Conservation (phyloP, 2,113 vertebrate species). For the Tringa solitaria region DNA sequence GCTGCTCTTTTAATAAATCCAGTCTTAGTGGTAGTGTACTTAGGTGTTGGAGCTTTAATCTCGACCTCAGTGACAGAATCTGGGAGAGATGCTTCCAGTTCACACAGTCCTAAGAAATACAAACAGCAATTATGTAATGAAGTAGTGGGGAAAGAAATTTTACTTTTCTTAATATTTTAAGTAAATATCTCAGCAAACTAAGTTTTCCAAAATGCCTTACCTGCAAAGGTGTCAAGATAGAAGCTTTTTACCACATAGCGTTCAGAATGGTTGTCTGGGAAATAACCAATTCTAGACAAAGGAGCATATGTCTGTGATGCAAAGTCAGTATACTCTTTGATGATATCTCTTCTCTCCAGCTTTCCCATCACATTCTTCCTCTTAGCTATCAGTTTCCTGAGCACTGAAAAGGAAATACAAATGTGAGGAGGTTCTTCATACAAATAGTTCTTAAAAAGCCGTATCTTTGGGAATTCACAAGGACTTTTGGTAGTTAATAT, state of each 20-base stretch:
- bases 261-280: slow-evolving; percentile 71
- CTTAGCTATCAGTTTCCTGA: slow-evolving; percentile 83
- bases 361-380: slow-evolving; percentile 78
- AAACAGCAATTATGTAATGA: neutral
- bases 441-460: neutral
- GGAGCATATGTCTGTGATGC: slow-evolving; percentile 75
- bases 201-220: slow-evolving; percentile 64
- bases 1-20: slow-evolving; percentile 71
- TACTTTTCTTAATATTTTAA: neutral
- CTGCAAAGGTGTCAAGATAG: slow-evolving; percentile 84
- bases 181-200: neutral
- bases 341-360: slow-evolving; percentile 72
- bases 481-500: neutral
- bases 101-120: slow-evolving; percentile 76
- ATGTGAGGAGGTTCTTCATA: neutral
- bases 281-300: slow-evolving; percentile 65
- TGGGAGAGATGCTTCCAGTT: slow-evolving; percentile 79
- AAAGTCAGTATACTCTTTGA: slow-evolving; percentile 76
- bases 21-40: slow-evolving; percentile 55
- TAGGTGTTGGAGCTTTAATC: slow-evolving; percentile 68
- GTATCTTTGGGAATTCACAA: neutral
- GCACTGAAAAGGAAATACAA: slow-evolving; percentile 68
- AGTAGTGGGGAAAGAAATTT: neutral
- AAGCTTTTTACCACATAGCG: slow-evolving; percentile 69
- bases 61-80: slow-evolving; percentile 68